These are phyloP conservation scores for Zoanthus sansibaricus DNA, from an alignment of 92 coral and sea anemone species.

Conservation along the genomic window DNA sequence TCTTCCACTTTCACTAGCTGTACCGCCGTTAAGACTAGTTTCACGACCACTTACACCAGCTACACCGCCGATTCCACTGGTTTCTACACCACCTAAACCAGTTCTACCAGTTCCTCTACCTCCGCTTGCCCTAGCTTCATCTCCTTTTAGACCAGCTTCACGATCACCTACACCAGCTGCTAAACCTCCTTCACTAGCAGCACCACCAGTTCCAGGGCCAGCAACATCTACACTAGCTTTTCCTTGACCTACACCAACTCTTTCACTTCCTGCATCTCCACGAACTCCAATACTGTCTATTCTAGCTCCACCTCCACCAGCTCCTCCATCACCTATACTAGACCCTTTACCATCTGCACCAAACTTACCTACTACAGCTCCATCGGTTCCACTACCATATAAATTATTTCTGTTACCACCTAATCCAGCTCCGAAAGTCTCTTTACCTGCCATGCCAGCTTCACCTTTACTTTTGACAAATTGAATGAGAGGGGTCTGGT, in stretches of 20 bases:
- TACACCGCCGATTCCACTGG: constrained; percentile 49
- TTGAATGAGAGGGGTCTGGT: no score
- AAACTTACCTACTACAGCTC: background rate
- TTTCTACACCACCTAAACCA: constrained; percentile 40
- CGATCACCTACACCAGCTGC: background rate
- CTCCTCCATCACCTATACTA: background rate
- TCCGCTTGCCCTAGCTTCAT: background rate
- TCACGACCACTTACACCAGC: constrained; percentile 59
- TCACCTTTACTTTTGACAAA: no score
- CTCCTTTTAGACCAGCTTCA: constrained; percentile 23
- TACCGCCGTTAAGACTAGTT: constrained; percentile 21
- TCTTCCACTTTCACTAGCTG: background rate
- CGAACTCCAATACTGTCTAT: constrained; percentile 10
- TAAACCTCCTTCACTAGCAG: background rate
- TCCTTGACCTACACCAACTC: constrained; percentile 53
- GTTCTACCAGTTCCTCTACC: constrained; percentile 37
- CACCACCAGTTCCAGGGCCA: constrained; percentile 55
- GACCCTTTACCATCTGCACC: constrained; percentile 38
- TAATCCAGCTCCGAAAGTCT: no score
- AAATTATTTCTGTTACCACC: background rate
- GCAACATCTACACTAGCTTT: no score
- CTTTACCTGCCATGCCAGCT: no score
- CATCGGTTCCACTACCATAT: background rate
- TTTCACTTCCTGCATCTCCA: constrained; percentile 46
- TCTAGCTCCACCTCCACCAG: constrained; percentile 18